These are phyloP conservation scores for Hippolais icterina DNA, from an alignment of 2,113 vertebrate species.

Conservation along the genomic window DNA sequence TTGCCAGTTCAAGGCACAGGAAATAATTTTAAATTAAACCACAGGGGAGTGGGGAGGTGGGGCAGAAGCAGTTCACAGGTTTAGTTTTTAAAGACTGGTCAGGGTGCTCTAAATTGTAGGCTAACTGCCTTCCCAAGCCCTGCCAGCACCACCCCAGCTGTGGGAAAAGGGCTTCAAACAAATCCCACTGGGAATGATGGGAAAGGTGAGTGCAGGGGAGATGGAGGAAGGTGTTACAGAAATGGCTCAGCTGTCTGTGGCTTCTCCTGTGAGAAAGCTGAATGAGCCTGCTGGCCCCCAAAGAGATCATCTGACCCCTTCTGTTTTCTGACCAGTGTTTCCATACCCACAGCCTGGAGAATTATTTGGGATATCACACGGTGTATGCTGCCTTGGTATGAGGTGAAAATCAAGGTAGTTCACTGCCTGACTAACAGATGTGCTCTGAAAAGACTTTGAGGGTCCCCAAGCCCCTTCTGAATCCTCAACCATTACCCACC, in stretches of 20 bases:
- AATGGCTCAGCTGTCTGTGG: not conserved
- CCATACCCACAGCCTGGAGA: not conserved
- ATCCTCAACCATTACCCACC: not conserved
- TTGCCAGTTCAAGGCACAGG: rapidly evolving
- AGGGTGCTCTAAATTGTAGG: not conserved
- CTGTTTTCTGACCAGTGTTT: not conserved
- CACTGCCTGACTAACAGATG: not conserved
- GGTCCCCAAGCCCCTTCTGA: not conserved
- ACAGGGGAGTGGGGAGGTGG: rapidly evolving
- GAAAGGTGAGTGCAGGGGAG: not conserved
- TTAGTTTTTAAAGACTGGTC: not conserved
- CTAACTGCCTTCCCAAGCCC: not conserved
- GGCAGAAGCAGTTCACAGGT: not conserved
- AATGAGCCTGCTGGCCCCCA: not conserved
- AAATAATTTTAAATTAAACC: not conserved
- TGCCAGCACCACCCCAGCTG: not conserved
- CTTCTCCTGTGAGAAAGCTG: not conserved
- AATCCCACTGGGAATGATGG: not conserved
- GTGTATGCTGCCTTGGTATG: not conserved
- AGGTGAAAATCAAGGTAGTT: too few species aligned
- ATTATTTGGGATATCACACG: not conserved
- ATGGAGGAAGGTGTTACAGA: not conserved
- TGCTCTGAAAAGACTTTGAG: not conserved
- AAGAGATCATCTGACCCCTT: not conserved
- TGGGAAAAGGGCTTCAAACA: not conserved